Evolutionary conservation across 2,888 invertebrate species (phyloP), one percentile per base, ranked within the genome.

Genomic region (Drosophila dives): DNA sequence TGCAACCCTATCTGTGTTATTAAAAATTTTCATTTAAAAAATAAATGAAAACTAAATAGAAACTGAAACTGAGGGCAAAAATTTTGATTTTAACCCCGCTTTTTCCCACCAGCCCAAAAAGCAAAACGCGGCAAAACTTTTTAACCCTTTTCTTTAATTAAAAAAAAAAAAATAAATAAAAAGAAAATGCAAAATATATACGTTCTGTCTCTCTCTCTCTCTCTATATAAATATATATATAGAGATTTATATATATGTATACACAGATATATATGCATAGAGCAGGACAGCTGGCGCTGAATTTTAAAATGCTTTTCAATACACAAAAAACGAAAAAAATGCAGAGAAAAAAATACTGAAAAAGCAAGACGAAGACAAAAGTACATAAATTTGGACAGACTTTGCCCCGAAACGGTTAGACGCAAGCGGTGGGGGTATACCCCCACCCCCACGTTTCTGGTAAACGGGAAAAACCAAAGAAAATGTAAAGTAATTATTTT

Each of bases 91-190:
- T 85, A 89, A 78, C 90, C 87, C 86, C 81, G 72, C 79, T 85
- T 82, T 77, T 65, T 66, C 49, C 72, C 42, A 32, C 42, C 67
- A 42, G 33, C 45, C 36, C 23, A 17, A 54, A 67, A 36, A 26
- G 29, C 56, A 34, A 29, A 64, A 48, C 58, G 75, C 63, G 66
- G 61, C 40, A 66, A 84, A 86, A 86, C 74, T 86, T 88, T 90
- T 90, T 88, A 90, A 86, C 90, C 86, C 86, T 90, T 86, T 86
- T 86, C 90, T 90, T 89, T 86, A 86, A 86, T 86, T 86, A 86
- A 90, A 88, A 86, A 45, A 45, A 38, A 17, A 38, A 45, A 20
- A 6, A 12, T 6, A 45, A 42, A 34, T 15, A 34, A 36, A 12
- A 83, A 88, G 73, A 61, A 73, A 69, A 64, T 60, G 67, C 61